phyloP scores from a whole-genome alignment of 2,797 vertebrate species.

The Lutra lutra region DNA sequence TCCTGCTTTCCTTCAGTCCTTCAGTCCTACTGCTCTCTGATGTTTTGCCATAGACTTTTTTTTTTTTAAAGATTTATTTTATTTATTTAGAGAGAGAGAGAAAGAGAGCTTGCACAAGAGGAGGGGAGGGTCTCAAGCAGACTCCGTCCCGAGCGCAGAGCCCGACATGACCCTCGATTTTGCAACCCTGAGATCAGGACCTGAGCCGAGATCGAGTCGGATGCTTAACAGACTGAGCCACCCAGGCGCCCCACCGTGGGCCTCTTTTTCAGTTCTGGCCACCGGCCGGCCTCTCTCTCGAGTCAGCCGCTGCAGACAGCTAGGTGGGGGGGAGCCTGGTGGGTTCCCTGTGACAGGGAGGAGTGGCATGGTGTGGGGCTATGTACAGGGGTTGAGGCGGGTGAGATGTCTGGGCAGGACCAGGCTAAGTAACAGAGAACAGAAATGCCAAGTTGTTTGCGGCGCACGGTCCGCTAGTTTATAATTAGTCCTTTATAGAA shows the following conservation, averaged over 20 bases:
- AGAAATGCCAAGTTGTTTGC: background rate
- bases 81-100: background rate
- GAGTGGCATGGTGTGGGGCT: background rate
- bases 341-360: background rate
- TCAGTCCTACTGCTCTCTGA: no score
- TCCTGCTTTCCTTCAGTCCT: background rate
- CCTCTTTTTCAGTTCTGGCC: background rate
- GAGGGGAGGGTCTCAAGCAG: background rate
- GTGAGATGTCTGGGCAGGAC: background rate
- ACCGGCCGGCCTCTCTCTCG: background rate
- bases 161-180: background rate
- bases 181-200: background rate
- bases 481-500: fast-evolving
- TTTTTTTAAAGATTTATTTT: no score
- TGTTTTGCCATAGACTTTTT: background rate
- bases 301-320: background rate
- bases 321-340: background rate
- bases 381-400: background rate
- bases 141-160: background rate
- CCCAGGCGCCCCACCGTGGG: background rate
- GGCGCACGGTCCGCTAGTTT: no score
- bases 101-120: background rate
- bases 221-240: background rate
- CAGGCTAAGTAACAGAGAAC: background rate
- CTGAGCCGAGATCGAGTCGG: background rate